phyloP scores from a whole-genome alignment of 2,113 vertebrate species.

The Phyllostomus discolor region DNA sequence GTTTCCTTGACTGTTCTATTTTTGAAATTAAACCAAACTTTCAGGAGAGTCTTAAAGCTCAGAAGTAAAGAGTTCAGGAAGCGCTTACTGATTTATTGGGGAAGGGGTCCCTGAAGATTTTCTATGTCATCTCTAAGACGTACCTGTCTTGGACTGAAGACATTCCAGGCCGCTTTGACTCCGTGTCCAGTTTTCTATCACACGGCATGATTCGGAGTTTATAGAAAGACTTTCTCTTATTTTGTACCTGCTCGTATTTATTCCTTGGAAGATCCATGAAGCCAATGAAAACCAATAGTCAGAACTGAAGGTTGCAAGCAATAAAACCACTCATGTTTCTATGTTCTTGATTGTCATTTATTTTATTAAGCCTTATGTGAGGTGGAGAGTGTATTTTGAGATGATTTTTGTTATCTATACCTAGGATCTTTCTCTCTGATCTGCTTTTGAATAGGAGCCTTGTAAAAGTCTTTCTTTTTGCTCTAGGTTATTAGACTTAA shows the following conservation, averaged over 20 bases:
- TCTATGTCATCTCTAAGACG: not conserved
- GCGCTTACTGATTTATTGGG: not conserved
- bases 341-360: not conserved
- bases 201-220: not conserved
- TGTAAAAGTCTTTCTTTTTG: not conserved
- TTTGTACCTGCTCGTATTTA: not conserved
- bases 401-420: not conserved
- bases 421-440: not conserved
- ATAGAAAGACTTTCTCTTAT: not conserved
- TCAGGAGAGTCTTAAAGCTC: not conserved
- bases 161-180: not conserved
- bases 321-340: not conserved
- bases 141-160: not conserved
- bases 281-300: not conserved
- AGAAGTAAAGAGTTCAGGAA: not conserved
- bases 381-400: not conserved
- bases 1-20: not conserved
- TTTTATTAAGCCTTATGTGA: not conserved
- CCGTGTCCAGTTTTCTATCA: not conserved
- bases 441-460: conserved; percentile 14
- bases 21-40: conserved; percentile 31
- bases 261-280: not conserved
- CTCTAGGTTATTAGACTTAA: not conserved
- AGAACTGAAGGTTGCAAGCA: not conserved
- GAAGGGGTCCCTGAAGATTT: not conserved